Base-by-base conservation (phyloP, 2,113 vertebrate species). In the Corythornis cristatus region DNA sequence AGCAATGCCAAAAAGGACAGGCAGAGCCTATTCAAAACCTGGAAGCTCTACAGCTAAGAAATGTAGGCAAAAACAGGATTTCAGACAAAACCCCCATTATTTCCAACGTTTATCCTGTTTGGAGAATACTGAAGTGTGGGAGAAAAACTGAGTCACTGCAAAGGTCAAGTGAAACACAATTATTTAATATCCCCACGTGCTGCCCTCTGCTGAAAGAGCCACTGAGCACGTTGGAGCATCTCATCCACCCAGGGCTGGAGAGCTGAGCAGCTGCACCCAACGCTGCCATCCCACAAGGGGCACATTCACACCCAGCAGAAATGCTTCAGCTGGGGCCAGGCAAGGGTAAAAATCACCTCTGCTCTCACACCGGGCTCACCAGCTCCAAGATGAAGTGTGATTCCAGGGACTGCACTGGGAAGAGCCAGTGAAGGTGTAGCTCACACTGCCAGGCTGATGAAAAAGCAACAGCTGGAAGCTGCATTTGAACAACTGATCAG, bases 131-230 rank as follows among this genome's bases (percentile, higher is more conserved):
- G 29, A 45, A 66, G 82, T 61, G 82, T 70, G 79, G 89, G 92
- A 95, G 72, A 76, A 68, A 58, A 74, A 57, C 45, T 83, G 83
- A 85, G 25, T 76, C 89, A 80, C 91, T 6, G 50, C 19, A 88
- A 87, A 96, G 72, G 88, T 89, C 89, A 73, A 91, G 50, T 4
- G 56, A 74, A 74, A 87, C 1, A 4, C 60, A 58, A 58, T 58
- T 70, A 46, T 45, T 90, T 48, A 7, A 51, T 25, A 71, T 83
- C 85, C 4, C 56, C 62, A 14, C 6, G 51, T 92, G 84, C 93
- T 96, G 89, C 91, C 94, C 95, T 94, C 86, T 93, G 92, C 86
- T 86, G 93, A 95, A 77, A 58, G 45, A 85, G 22, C 14, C 1
- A 0, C 85, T 18, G 76, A 85, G 67, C 66, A 43, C 4, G 2